Conservation (phyloP, 2,113 vertebrate species). For the Centropus bengalensis region DNA sequence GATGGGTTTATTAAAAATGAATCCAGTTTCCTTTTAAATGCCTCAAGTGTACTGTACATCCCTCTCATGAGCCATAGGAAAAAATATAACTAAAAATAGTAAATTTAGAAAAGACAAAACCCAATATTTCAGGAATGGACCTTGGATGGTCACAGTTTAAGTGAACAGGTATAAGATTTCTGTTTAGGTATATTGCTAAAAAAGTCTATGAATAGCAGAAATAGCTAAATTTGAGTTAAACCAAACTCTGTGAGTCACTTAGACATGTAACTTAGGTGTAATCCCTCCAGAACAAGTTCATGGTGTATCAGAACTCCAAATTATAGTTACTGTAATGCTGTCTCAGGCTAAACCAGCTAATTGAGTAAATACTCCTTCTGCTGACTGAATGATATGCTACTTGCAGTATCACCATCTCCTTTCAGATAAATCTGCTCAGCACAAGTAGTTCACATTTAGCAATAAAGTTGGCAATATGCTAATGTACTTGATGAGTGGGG, state of each 20-base stretch:
- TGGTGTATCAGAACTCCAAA: not conserved
- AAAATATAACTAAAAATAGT: not conserved
- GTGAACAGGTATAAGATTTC: not conserved
- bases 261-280: not conserved
- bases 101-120: not conserved
- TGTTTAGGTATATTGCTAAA: not conserved
- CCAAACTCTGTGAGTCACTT: not conserved
- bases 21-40: not conserved
- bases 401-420: not conserved
- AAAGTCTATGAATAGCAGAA: not conserved
- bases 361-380: not conserved
- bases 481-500: not conserved
- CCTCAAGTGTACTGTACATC: not conserved
- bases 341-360: not conserved
- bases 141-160: not conserved
- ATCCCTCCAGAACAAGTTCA: not conserved
- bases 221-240: not conserved
- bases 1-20: not conserved
- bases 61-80: not conserved
- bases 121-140: not conserved
- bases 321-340: not conserved
- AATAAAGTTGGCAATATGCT: not conserved
- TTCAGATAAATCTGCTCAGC: not conserved
- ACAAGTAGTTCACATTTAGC: not conserved
- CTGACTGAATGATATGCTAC: not conserved